Conservation (phyloP, 2,888 invertebrate genomes). For the Agrotis exclamationis region DNA sequence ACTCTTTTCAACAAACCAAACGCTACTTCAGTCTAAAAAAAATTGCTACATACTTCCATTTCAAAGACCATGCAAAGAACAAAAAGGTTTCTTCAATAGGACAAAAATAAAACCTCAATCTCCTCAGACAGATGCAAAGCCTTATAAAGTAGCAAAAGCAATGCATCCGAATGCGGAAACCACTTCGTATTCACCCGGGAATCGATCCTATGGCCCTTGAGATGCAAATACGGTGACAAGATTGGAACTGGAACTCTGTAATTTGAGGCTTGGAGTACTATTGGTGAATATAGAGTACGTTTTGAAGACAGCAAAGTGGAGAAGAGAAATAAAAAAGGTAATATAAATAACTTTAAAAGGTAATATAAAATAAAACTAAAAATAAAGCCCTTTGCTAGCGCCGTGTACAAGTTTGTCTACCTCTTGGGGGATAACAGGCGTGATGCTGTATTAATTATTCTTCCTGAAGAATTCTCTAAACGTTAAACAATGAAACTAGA, state of each 20-base stretch:
- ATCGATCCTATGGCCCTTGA: constrained; percentile 70
- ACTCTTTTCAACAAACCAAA: constrained; percentile 14
- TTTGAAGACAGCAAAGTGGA: neutral
- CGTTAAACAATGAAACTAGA: neutral
- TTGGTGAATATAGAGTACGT: constrained; percentile 7
- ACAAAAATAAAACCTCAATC: constrained; percentile 29
- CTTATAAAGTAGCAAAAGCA: constrained; percentile 54
- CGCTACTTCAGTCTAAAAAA: constrained; percentile 1
- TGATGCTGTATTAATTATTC: neutral
- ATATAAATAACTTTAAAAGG: too few relatives aligned
- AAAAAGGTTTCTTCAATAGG: constrained; percentile 27
- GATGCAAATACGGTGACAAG: constrained; percentile 71
- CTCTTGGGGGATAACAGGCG: neutral
- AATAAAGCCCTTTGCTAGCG: too few relatives aligned
- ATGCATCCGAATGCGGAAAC: constrained; percentile 65
- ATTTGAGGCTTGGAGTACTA: constrained; percentile 37
- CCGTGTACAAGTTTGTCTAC: too few relatives aligned
- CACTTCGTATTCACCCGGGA: constrained; percentile 68
- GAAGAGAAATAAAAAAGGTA: too few relatives aligned
- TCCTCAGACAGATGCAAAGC: constrained; percentile 45
- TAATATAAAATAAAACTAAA: too few relatives aligned
- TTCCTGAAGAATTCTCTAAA: neutral
- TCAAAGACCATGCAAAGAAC: constrained; percentile 31
- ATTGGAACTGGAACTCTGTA: constrained; percentile 59
- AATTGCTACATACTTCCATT: constrained; percentile 11